Evolutionary conservation across 2,888 invertebrate species (phyloP).

Genomic region (Machimus rusticus): DNA sequence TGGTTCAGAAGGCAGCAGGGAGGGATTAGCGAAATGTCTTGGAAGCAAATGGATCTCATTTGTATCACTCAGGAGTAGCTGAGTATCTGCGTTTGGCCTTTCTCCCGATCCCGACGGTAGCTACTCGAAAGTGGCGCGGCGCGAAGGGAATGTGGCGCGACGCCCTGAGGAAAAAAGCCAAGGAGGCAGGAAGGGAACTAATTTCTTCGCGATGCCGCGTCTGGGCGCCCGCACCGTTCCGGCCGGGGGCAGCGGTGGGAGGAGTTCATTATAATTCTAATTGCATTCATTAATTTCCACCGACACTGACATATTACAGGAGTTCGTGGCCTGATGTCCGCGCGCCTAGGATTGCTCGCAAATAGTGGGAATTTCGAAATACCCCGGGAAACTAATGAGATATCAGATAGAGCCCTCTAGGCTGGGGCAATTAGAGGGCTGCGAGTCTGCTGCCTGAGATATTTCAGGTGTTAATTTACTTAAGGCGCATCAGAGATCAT

Average conservation of each 20-base stretch:
- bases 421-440: not conserved
- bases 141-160: not conserved
- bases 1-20: not conserved
- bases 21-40: slow-evolving; percentile 18
- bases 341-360: not conserved
- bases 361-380: not conserved
- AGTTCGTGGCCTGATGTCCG: slow-evolving; percentile 22
- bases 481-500: not conserved
- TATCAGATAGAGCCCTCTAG: not conserved
- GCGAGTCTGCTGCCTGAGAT: not conserved
- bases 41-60: slow-evolving; percentile 25
- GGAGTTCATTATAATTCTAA: slow-evolving; percentile 29
- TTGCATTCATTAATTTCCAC: slow-evolving; percentile 28
- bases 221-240: not conserved
- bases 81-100: not conserved
- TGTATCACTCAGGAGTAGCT: not conserved
- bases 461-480: slow-evolving; percentile 15
- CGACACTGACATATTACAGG: slow-evolving; percentile 37
- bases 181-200: not conserved
- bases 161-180: not conserved
- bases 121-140: not conserved
- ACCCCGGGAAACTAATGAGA: not conserved
- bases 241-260: not conserved
- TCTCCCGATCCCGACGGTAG: not conserved
- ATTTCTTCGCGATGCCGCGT: not conserved